phyloP scores from a whole-genome alignment of 1,140 invertebrate species.

The Lepidurus couesii region DNA sequence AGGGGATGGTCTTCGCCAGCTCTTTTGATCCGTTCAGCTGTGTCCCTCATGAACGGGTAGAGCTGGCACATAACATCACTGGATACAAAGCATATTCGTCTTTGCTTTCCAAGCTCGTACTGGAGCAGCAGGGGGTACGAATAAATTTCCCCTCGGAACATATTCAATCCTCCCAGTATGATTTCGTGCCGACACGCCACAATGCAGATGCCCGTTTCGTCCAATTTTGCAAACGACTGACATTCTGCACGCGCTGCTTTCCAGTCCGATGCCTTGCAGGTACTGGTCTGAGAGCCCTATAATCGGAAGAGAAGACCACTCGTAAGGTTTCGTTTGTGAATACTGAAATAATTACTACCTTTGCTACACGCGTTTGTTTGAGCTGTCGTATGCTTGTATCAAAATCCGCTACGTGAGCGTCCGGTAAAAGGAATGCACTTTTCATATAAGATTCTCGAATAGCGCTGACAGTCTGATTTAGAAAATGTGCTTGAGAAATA shows the following conservation, averaged over 20 bases:
- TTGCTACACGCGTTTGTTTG: not conserved
- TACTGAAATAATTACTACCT: not conserved
- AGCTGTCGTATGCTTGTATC: not conserved
- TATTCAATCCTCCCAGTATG: not conserved
- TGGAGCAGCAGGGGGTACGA: not conserved
- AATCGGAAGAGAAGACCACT: not conserved
- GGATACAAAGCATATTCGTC: slow-evolving; percentile 5
- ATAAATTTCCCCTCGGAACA: not conserved
- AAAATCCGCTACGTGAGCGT: not conserved
- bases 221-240: slow-evolving; percentile 5
- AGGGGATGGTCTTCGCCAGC: not conserved
- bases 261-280: not conserved
- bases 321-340: not conserved
- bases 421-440: slow-evolving; percentile 1
- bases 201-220: not conserved
- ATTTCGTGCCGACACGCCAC: not conserved
- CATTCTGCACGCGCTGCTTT: slow-evolving; percentile 4
- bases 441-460: not conserved
- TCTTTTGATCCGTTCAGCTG: not conserved
- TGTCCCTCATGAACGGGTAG: not conserved
- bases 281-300: not conserved
- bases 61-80: slow-evolving; percentile 5
- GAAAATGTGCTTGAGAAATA: not conserved
- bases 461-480: not conserved
- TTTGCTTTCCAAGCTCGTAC: not conserved